Evolutionary conservation across 2,797 vertebrate species (phyloP), one percentile per base, ranked within the genome.

Genomic region (Gouania willdenowi): DNA sequence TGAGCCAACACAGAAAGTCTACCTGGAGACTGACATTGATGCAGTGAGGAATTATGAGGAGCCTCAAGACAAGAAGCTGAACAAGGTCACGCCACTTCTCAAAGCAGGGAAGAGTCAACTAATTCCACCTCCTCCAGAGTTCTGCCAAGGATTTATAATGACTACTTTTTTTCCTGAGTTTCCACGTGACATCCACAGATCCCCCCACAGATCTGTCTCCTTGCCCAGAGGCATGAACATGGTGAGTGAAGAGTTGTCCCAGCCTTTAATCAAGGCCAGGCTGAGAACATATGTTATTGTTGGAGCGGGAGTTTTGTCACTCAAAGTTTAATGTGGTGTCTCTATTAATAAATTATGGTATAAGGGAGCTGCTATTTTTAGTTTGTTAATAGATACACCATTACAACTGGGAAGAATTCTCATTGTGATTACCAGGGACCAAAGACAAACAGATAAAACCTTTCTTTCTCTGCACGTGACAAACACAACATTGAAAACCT

Each of bases 191-290:
- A 66, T 62, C 27, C 50, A 51, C 30, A 75, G 72, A 70, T 50
- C 58, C 50, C 71, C 77, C 12, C 63, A 65, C 71, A 90, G 87
- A 82, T 88, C 87, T 12, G 71, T 73, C 0, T 90, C 90, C 53
- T 69, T 90, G 48, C 87, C 90, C 73, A 82, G 84, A 62, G 85
- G 85, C 53, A 82, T 89, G 71, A 90, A 86, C 75, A 86, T 82
- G 89, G 91, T 94, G 82, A 90, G 91, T 88, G 62, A 46, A 55
- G 48, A 70, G 49, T 40, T 39, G 6, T 54, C 47, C 47, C 27
- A 47, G 59, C 37, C 51, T 66, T 46, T 52, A 66, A 59, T 70
- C 47, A 69, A 41, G 57, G 51, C 59, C 44, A 59, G 59, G 46
- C 57, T 47, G 22, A 3, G 28, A 77, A 63, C 66, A 73, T 70